Evolutionary conservation across 2,888 invertebrate genomes (phyloP).

Genomic region (Ditylenchus weischeri): DNA sequence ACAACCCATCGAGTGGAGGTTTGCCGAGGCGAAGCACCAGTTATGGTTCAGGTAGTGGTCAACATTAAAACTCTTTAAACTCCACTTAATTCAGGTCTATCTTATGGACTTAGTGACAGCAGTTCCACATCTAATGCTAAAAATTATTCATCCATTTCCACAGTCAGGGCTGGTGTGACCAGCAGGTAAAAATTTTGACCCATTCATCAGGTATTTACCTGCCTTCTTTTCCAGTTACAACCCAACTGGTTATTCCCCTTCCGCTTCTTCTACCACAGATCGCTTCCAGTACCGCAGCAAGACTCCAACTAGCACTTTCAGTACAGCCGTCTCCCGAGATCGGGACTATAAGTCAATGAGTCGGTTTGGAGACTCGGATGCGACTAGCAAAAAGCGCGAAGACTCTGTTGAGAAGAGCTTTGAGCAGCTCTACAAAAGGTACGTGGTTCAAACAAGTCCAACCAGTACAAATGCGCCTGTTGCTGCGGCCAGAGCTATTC

Average conservation of each 20-base stretch:
- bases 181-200: too few species aligned
- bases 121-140: neutral
- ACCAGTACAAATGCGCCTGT: neutral
- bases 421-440: slow-evolving; percentile 22
- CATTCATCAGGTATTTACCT: too few species aligned
- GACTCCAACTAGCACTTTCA: slow-evolving; percentile 9
- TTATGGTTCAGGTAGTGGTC: neutral
- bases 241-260: neutral
- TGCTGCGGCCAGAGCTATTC: neutral
- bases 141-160: too few species aligned
- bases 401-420: slow-evolving; percentile 20
- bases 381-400: neutral
- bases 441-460: slow-evolving; percentile 6
- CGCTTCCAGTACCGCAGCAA: slow-evolving; percentile 20
- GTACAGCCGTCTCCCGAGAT: slow-evolving; percentile 13
- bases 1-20: neutral
- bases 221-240: too few species aligned
- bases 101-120: neutral
- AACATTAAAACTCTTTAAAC: neutral
- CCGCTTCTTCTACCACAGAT: neutral
- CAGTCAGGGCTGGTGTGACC: too few species aligned
- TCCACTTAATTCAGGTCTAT: neutral
- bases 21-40: slow-evolving; percentile 7
- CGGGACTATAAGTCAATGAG: slow-evolving; percentile 24
- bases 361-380: slow-evolving; percentile 8